phyloP scores from a whole-genome alignment of 2,113 vertebrate species.

The Delphinapterus leucas region DNA sequence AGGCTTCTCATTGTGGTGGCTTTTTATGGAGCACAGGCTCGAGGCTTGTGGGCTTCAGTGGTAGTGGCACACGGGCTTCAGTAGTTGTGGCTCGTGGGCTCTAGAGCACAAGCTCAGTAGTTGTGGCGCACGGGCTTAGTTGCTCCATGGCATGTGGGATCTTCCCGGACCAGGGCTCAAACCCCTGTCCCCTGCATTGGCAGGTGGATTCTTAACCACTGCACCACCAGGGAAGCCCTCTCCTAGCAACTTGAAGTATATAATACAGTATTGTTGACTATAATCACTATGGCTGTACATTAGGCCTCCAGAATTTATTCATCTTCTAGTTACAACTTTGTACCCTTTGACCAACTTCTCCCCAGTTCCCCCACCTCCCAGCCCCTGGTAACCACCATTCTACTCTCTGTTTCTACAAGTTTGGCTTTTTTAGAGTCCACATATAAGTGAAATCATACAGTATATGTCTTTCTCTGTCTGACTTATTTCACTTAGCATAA shows the following conservation, averaged over 20 bases:
- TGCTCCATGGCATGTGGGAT: no score
- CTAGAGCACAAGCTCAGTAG: no score
- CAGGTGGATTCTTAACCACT: no score
- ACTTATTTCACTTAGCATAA: not conserved
- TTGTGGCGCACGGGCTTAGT: no score
- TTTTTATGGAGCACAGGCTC: no score
- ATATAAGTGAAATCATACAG: not conserved
- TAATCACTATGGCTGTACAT: not conserved
- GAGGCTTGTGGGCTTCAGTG: no score
- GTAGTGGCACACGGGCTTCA: no score
- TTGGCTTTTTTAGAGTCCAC: not conserved
- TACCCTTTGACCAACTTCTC: not conserved
- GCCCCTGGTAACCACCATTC: not conserved
- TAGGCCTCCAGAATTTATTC: not conserved
- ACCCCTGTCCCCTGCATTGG: no score
- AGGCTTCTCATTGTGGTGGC: no score
- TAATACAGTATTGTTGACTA: not conserved
- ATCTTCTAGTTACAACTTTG: not conserved
- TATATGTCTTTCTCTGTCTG: slow-evolving; percentile 12
- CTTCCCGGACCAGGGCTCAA: no score
- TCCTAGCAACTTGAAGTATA: not conserved
- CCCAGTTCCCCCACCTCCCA: not conserved
- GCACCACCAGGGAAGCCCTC: no score
- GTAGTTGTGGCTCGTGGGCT: no score
- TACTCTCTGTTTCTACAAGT: not conserved